Conservation (phyloP, 2,113 vertebrate species). For the Catharus fuscescens region DNA sequence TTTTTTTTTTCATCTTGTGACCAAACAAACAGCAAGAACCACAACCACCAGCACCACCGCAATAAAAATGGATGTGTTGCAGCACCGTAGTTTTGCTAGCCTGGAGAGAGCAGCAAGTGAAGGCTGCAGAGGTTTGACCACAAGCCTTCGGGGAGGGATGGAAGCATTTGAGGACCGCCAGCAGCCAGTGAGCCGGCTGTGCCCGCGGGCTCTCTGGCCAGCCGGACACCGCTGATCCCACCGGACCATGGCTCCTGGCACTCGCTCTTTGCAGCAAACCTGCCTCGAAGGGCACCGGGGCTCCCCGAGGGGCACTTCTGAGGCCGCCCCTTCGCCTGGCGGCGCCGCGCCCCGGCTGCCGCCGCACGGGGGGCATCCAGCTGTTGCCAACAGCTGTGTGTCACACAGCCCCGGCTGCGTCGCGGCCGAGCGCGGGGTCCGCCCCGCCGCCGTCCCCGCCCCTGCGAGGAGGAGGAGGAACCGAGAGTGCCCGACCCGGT, state of each 20-base stretch:
- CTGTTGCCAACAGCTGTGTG: conserved; percentile 73
- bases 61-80: background rate
- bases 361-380: conserved; percentile 42
- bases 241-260: background rate
- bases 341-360: background rate
- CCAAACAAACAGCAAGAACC: background rate
- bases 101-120: background rate
- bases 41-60: background rate
- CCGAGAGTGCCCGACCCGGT: conserved; percentile 56
- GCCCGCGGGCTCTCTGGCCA: background rate
- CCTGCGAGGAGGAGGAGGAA: conserved; percentile 23
- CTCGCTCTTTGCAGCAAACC: background rate
- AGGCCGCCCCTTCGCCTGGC: background rate
- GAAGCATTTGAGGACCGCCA: background rate
- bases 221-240: background rate
- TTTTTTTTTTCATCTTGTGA: background rate
- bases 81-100: background rate
- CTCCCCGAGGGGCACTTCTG: background rate
- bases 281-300: background rate
- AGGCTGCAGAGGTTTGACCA: background rate
- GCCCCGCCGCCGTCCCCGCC: conserved; percentile 30
- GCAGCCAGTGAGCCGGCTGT: background rate
- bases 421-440: conserved; percentile 30
- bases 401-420: conserved; percentile 29
- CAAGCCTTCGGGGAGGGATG: background rate